These are phyloP conservation scores for Liodrosophila aerea DNA, from an alignment of 2,888 invertebrate species.

Conservation along the genomic window DNA sequence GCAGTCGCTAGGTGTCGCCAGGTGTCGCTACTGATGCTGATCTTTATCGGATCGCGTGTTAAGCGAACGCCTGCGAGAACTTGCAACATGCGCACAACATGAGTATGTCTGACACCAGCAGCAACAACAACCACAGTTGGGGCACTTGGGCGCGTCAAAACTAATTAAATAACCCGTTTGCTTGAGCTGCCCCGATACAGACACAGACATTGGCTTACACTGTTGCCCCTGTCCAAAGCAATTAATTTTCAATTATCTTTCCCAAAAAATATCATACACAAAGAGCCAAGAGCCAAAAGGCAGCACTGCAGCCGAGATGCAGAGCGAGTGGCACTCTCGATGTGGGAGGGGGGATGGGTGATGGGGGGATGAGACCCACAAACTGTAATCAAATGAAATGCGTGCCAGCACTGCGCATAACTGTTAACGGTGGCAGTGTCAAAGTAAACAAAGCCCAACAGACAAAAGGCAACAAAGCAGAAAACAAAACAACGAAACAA, in stretches of 20 bases:
- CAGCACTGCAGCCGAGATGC: conserved; percentile 15
- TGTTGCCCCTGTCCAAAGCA: conserved; percentile 60
- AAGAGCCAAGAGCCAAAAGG: neutral
- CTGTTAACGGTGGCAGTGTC: conserved; percentile 38
- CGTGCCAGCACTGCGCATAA: conserved; percentile 14
- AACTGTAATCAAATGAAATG: conserved; percentile 46
- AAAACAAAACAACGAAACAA: conserved; percentile 4
- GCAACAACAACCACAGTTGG: conserved; percentile 3
- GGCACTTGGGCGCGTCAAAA: conserved; percentile 61
- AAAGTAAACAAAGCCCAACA: conserved; percentile 48
- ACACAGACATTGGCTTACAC: neutral
- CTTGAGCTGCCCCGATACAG: neutral
- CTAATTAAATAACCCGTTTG: conserved; percentile 74
- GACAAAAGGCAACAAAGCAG: neutral
- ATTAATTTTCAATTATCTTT: conserved; percentile 75
- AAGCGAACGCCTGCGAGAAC: conserved; percentile 19
- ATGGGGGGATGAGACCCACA: conserved; percentile 25
- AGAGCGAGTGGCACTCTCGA: neutral
- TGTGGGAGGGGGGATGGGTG: neutral
- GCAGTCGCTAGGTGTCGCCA: conserved; percentile 11
- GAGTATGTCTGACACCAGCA: conserved; percentile 10
- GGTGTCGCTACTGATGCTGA: conserved; percentile 13
- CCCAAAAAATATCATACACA: conserved; percentile 43
- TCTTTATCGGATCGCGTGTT: conserved; percentile 47
- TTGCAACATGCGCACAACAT: conserved; percentile 6